Evolutionary conservation across 1,140 invertebrate genomes (phyloP).

Genomic region (Cotesia glomerata): DNA sequence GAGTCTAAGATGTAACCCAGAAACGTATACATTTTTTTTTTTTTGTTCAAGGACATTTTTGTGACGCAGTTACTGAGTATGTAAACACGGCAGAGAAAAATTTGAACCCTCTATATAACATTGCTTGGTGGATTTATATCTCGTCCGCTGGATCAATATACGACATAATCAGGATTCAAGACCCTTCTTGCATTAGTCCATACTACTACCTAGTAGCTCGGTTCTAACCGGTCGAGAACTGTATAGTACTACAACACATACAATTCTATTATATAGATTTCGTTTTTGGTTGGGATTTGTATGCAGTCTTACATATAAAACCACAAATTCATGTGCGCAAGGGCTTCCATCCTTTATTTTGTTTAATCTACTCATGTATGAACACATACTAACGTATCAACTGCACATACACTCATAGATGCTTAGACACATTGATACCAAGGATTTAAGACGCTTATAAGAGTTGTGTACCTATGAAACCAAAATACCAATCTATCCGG

Average conservation of each 20-base stretch:
- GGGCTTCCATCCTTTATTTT: not conserved
- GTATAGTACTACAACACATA: no score
- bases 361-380: not conserved
- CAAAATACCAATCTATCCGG: slow-evolving; percentile 2
- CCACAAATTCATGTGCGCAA: not conserved
- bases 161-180: no score
- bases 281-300: not conserved
- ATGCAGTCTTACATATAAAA: not conserved
- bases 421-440: not conserved
- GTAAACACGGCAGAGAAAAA: not conserved
- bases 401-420: not conserved
- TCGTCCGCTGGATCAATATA: no score
- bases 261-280: no score
- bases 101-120: not conserved
- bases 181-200: no score
- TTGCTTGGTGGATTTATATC: not conserved
- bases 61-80: not conserved
- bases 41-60: not conserved
- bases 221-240: no score
- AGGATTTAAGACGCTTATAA: slow-evolving; percentile 21
- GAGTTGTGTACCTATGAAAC: not conserved
- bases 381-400: not conserved
- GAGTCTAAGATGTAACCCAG: not conserved
- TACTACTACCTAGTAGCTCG: no score
- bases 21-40: not conserved